A percentile compares a stretch with the other conserved stretches of the same genome.
Evolutionary conservation across 2,113 vertebrate species (phyloP).

Genomic region (Corvus cornix): DNA sequence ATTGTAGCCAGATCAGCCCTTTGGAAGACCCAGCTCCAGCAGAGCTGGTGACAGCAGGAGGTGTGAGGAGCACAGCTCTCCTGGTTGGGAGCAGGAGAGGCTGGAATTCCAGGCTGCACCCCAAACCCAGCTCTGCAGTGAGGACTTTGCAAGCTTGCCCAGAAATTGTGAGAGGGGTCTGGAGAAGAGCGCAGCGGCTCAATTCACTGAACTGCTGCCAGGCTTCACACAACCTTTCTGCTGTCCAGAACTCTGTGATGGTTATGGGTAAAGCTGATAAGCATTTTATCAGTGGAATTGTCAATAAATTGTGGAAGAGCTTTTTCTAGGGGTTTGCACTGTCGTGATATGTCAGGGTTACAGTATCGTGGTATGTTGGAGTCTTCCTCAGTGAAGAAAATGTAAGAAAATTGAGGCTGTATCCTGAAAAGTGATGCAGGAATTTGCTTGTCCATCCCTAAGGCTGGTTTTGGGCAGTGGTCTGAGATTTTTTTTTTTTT

Average conservation of each 20-base stretch:
- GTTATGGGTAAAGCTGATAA: background rate
- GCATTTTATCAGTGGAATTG: background rate
- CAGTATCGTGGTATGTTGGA: accelerated
- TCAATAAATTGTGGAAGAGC: background rate
- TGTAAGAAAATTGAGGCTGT: accelerated
- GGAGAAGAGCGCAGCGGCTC: background rate
- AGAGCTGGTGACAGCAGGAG: background rate
- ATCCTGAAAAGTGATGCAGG: background rate
- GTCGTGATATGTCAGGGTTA: accelerated
- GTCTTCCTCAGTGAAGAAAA: background rate
- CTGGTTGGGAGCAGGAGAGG: background rate
- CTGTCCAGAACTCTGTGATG: background rate
- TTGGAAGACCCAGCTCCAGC: no score
- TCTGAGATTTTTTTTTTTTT: background rate
- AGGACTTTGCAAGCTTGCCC: background rate
- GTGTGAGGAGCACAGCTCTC: background rate
- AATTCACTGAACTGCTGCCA: background rate
- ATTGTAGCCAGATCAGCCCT: background rate
- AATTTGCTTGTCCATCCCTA: background rate
- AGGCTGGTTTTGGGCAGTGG: background rate
- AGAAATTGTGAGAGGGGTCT: background rate
- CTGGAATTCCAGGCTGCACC: background rate
- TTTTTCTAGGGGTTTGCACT: background rate
- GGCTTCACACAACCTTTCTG: background rate
- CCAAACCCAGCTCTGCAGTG: background rate